Conservation (phyloP, 1,140 invertebrate species). For the Microplitis demolitor region DNA sequence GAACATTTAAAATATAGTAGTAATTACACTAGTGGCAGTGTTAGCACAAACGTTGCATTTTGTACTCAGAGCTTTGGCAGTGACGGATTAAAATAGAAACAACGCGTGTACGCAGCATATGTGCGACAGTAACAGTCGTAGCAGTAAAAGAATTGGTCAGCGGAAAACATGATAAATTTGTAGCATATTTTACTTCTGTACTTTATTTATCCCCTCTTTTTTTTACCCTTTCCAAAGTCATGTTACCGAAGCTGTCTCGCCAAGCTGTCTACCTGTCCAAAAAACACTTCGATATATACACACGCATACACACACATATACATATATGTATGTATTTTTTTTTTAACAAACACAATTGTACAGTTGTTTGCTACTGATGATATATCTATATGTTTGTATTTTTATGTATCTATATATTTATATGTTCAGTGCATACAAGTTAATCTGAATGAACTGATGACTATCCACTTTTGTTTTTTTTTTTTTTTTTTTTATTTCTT, state of each 20-base stretch:
- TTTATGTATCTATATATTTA: background rate
- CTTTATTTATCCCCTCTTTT: constrained; percentile 17
- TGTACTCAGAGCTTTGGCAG: background rate
- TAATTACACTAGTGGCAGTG: background rate
- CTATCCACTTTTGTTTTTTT: background rate
- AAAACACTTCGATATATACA: constrained; percentile 17
- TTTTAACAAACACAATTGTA: background rate
- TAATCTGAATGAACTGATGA: background rate
- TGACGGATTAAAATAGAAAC: constrained; percentile 22
- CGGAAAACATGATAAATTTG: constrained; percentile 20
- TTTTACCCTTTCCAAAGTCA: background rate
- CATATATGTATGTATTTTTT: background rate
- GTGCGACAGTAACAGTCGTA: constrained; percentile 7
- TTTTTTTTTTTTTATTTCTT: background rate
- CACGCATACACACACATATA: no score
- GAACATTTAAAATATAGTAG: no score
- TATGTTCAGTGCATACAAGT: background rate
- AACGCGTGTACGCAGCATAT: constrained; percentile 9
- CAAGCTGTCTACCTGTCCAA: constrained; percentile 23
- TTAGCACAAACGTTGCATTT: background rate
- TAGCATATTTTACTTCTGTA: constrained; percentile 20
- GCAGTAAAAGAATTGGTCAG: constrained; percentile 15
- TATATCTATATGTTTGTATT: background rate
- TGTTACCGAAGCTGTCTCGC: constrained; percentile 8
- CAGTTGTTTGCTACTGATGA: background rate